These are phyloP conservation scores for Leptinotarsa texana DNA, from an alignment of 1,140 invertebrate genomes.

Conservation along the genomic window DNA sequence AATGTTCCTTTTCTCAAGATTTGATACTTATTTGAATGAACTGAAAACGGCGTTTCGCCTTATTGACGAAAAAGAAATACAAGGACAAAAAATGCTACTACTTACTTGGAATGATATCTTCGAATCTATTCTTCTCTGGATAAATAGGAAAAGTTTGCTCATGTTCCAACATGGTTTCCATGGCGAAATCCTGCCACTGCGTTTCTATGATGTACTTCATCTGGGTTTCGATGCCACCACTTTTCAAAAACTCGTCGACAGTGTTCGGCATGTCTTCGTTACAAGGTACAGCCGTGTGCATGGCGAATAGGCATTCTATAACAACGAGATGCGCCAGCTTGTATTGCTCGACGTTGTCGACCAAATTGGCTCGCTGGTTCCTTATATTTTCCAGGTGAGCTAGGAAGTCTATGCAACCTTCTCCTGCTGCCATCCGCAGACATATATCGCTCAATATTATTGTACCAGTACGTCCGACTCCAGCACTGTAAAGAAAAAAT, in stretches of 20 bases:
- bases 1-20: no score
- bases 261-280: conserved; percentile 34
- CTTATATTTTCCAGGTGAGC: conserved; percentile 80
- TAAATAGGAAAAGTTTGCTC: conserved; percentile 8
- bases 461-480: conserved; percentile 83
- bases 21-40: no score
- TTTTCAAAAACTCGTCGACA: conserved; percentile 28
- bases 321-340: conserved; percentile 51
- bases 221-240: conserved; percentile 31
- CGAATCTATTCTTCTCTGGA: conserved; percentile 42
- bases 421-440: conserved; percentile 67
- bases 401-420: conserved; percentile 78
- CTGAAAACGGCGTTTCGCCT: no score
- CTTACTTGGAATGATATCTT: conserved; percentile 43
- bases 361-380: conserved; percentile 82
- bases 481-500: conserved; percentile 63
- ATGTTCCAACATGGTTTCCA: conserved; percentile 31
- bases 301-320: conserved; percentile 43
- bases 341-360: conserved; percentile 57
- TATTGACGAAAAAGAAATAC: no score
- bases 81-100: background rate
- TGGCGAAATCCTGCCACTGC: conserved; percentile 44
- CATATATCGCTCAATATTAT: conserved; percentile 81
- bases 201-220: conserved; percentile 39
- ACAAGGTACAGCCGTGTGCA: conserved; percentile 42